Conservation (phyloP, 2,113 vertebrate species). For the Cyprinodon brontotheroides region DNA sequence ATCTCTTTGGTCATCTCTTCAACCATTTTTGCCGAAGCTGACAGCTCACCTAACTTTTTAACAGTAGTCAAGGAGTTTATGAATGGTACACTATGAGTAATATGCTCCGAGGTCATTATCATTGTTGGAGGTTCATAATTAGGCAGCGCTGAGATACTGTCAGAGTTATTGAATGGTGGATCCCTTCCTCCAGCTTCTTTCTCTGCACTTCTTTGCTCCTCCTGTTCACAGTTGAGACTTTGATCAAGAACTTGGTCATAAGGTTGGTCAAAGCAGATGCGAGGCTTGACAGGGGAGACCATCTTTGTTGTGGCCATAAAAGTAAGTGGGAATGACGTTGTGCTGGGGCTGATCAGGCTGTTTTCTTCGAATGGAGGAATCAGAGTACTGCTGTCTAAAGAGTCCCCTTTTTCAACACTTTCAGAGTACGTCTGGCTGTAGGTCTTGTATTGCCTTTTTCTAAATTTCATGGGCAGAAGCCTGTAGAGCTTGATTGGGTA, state of each 20-base stretch:
- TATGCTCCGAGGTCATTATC: slow-evolving; percentile 55
- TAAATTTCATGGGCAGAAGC: slow-evolving; percentile 95
- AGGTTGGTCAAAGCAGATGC: slow-evolving; percentile 74
- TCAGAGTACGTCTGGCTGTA: slow-evolving; percentile 87
- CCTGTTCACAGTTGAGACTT: slow-evolving; percentile 47
- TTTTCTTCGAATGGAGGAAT: slow-evolving; percentile 80
- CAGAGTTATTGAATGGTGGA: slow-evolving; percentile 82
- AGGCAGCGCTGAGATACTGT: slow-evolving; percentile 81
- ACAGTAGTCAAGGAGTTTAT: slow-evolving; percentile 71
- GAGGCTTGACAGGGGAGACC: slow-evolving; percentile 78
- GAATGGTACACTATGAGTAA: slow-evolving; percentile 58
- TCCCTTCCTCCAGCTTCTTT: slow-evolving; percentile 50
- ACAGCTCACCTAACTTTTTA: slow-evolving; percentile 84
- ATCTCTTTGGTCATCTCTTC: slow-evolving; percentile 81
- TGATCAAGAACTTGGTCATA: slow-evolving; percentile 59
- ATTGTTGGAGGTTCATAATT: slow-evolving; percentile 80
- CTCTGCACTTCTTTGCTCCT: slow-evolving; percentile 34
- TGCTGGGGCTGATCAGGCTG: slow-evolving; percentile 68
- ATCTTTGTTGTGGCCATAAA: slow-evolving; percentile 83
- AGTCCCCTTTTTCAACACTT: slow-evolving; percentile 61
- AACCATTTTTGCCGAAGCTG: slow-evolving; percentile 72
- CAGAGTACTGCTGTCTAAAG: slow-evolving; percentile 76
- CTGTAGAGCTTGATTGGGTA: slow-evolving; percentile 97
- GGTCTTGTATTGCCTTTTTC: slow-evolving; percentile 89
- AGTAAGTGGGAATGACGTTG: slow-evolving; percentile 73